Evolutionary conservation across 2,113 vertebrate genomes (phyloP).

Genomic region (Heptranchias perlo): DNA sequence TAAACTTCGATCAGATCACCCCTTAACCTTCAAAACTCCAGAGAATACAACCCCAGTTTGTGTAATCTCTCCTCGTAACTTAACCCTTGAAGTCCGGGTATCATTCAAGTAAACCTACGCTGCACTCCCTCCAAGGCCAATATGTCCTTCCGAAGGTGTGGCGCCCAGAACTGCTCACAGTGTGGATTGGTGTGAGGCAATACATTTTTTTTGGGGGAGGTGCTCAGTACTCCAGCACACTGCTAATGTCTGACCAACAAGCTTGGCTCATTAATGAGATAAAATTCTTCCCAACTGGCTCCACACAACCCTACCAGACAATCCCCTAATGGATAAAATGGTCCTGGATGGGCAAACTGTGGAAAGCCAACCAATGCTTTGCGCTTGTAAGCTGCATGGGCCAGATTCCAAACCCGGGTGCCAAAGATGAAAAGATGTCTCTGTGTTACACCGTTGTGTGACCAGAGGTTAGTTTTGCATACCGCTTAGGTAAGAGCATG

Average conservation of each 20-base stretch:
- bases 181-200: background rate
- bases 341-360: background rate
- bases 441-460: background rate
- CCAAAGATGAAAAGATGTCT: background rate
- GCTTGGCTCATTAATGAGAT: background rate
- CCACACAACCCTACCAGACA: background rate
- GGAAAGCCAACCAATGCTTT: background rate
- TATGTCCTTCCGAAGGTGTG: too few relatives aligned
- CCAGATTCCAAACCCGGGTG: background rate
- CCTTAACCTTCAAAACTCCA: too few relatives aligned
- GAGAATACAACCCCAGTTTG: too few relatives aligned
- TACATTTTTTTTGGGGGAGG: background rate
- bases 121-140: too few relatives aligned
- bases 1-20: too few relatives aligned
- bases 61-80: too few relatives aligned
- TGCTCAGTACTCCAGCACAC: background rate
- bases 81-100: too few relatives aligned
- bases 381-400: background rate
- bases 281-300: background rate
- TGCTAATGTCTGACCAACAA: background rate
- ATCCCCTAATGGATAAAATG: background rate
- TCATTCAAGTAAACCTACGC: too few relatives aligned
- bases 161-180: too few relatives aligned
- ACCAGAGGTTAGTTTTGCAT: background rate
- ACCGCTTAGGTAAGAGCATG: background rate